phyloP scores from a whole-genome alignment of 2,113 vertebrate genomes.

The Tursiops truncatus region DNA sequence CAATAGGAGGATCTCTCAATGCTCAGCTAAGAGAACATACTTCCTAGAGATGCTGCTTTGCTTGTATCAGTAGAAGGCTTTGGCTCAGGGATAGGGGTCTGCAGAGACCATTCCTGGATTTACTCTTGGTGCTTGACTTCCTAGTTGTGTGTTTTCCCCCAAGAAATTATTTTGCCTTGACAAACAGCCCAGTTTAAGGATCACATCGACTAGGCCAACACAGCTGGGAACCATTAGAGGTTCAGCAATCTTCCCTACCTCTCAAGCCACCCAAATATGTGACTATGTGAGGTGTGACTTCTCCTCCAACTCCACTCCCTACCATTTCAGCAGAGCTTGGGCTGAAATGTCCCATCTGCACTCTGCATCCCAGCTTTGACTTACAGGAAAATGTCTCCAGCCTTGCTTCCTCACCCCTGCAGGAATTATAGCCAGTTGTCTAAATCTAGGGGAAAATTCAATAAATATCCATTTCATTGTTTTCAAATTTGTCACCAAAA shows the following conservation, averaged over 20 bases:
- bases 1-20: neutral
- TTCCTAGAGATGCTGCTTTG: slow-evolving; percentile 23
- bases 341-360: slow-evolving; percentile 15
- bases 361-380: neutral
- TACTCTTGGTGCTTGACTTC: slow-evolving; percentile 46
- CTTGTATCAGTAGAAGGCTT: slow-evolving; percentile 31
- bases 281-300: slow-evolving; percentile 49
- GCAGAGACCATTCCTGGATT: slow-evolving; percentile 16
- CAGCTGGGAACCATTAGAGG: slow-evolving; percentile 76
- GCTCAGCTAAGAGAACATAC: neutral
- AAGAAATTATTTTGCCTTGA: slow-evolving; percentile 69
- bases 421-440: neutral
- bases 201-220: slow-evolving; percentile 54
- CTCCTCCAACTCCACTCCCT: neutral
- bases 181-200: slow-evolving; percentile 54
- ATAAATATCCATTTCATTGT: neutral
- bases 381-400: slow-evolving; percentile 9
- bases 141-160: slow-evolving; percentile 45
- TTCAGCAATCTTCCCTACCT: slow-evolving; percentile 38
- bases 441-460: neutral
- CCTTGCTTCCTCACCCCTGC: neutral
- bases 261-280: slow-evolving; percentile 61
- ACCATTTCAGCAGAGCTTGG: neutral
- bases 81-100: neutral
- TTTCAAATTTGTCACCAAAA: slow-evolving; percentile 29